Evolutionary conservation across 2,797 vertebrate species (phyloP), one percentile per base, ranked within the genome.

Genomic region (Gallinago solitaria): DNA sequence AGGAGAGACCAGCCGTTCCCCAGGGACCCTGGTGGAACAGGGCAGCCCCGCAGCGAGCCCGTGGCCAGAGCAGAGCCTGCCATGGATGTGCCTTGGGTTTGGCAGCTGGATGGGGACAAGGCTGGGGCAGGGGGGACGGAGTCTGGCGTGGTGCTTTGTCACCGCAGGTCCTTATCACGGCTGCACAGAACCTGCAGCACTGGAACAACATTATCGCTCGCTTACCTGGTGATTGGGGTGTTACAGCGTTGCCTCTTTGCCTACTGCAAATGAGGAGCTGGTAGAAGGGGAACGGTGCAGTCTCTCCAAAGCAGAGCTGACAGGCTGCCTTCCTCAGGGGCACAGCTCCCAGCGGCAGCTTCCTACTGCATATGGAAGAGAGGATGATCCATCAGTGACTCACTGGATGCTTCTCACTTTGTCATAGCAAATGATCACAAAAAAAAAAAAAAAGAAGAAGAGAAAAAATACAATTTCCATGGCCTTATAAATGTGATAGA

Each of bases 381-480:
- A 73, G 0, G 20, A 75, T 85, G 90, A 87, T 93, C 92, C 85
- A 43, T 57, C 78, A 59, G 83, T 94, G 95, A 97, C 91, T 96
- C 96, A 96, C 61, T 33, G 71, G 56, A 59, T 10, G 63, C 89
- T 90, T 94, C 89, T 90, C 79, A 64, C 82, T 96, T 93, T 69
- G 70, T 86, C 76, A 67, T 24, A 69, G 93, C 21, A 71, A 95
- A 83, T 35, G 61, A 91, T 79, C 1, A 15, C 78, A 68, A 75
- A 71, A 39, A 39, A 51, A 71, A 71, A 61, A 35, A 23, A 67
- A 47, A 60, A 12, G 37, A 14, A 53, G 6, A 11, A 16, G 4
- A 32, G 6, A 57, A 39, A 78, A 77, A 88, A 47, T 30, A 59
- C 18, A 27, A 74, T 84, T 84, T 92, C 75, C 33, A 35, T 8